Percentiles rank a stretch among this genome's conserved stretches.
Evolutionary conservation across 92 coral and sea anemone genomes (phyloP).

Genomic region (Umimayanthus chanpuru): DNA sequence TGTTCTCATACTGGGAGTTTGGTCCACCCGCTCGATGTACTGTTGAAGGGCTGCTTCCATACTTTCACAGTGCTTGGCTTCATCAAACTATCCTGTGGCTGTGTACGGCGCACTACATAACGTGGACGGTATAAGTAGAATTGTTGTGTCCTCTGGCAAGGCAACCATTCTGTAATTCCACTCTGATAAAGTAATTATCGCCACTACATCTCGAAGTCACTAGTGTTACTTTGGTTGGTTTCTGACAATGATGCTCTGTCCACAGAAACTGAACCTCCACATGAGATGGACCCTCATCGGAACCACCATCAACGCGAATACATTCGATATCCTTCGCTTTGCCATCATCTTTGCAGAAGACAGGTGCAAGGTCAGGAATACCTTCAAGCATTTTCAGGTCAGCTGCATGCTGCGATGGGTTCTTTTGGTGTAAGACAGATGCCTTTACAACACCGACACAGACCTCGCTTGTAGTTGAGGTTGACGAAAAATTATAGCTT

Average conservation of each 20-base stretch:
- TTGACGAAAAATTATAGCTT: slow-evolving; percentile 33
- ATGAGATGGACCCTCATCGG: slow-evolving; percentile 27
- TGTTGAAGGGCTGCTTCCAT: slow-evolving; percentile 57
- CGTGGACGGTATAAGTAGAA: slow-evolving; percentile 61
- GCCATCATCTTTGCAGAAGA: slow-evolving; percentile 25
- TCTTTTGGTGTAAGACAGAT: slow-evolving; percentile 35
- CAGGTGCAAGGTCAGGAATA: slow-evolving; percentile 14
- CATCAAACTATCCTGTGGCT: slow-evolving; percentile 48
- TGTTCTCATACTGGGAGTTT: slow-evolving; percentile 60
- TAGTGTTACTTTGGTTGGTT: slow-evolving; percentile 44
- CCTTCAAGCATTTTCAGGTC: slow-evolving; percentile 20
- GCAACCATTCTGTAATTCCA: slow-evolving; percentile 65
- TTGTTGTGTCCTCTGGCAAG: slow-evolving; percentile 56
- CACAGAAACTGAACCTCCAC: slow-evolving; percentile 19
- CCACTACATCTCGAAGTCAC: slow-evolving; percentile 68
- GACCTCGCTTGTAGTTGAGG: slow-evolving; percentile 44
- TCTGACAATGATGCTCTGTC: neutral
- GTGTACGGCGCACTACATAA: slow-evolving; percentile 59
- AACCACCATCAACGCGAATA: slow-evolving; percentile 2
- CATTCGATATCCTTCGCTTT: slow-evolving; percentile 37
- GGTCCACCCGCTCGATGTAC: slow-evolving; percentile 66
- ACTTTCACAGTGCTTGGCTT: slow-evolving; percentile 56
- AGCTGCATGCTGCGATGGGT: slow-evolving; percentile 48
- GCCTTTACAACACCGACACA: slow-evolving; percentile 50
- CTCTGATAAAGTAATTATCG: slow-evolving; percentile 53